phyloP scores from a whole-genome alignment of 2,888 invertebrate species.

The Marasmarcha lunaedactyla region DNA sequence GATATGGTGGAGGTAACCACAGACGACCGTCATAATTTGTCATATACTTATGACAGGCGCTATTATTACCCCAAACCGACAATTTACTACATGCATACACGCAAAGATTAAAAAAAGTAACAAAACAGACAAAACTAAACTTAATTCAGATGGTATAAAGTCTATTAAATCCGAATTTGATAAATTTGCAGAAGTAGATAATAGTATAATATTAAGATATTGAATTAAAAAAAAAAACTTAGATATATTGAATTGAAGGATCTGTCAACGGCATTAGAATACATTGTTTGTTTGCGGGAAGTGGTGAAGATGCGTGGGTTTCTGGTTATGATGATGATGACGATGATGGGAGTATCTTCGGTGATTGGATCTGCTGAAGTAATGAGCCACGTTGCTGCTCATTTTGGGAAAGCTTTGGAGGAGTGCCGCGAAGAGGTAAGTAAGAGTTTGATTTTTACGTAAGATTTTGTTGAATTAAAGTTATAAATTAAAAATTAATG shows the following conservation, averaged over 20 bases:
- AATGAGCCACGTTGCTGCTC: conserved; percentile 61
- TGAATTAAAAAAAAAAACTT: conserved; percentile 13
- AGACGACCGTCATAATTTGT: no score
- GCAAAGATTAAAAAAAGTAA: no score
- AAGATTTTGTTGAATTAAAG: neutral
- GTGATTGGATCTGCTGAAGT: conserved; percentile 45
- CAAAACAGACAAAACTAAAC: neutral
- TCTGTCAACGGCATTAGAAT: neutral
- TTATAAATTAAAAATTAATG: no score
- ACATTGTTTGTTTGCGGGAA: neutral
- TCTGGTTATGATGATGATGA: conserved; percentile 19
- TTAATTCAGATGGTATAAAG: neutral
- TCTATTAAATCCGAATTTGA: neutral
- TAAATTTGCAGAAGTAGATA: conserved; percentile 1
- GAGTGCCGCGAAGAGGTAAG: conserved; percentile 53
- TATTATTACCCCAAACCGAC: no score
- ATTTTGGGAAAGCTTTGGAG: conserved; percentile 49
- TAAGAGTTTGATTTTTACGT: conserved; percentile 3
- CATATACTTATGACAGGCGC: no score
- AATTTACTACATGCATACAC: neutral
- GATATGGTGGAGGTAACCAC: no score
- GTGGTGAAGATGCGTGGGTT: conserved; percentile 10
- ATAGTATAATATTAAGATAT: conserved; percentile 7
- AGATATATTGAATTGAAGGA: conserved; percentile 2
- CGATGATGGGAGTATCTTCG: conserved; percentile 20